Evolutionary conservation across 2,113 vertebrate species (phyloP), one percentile per base, ranked within the genome.

Genomic region (Oncorhynchus keta): DNA sequence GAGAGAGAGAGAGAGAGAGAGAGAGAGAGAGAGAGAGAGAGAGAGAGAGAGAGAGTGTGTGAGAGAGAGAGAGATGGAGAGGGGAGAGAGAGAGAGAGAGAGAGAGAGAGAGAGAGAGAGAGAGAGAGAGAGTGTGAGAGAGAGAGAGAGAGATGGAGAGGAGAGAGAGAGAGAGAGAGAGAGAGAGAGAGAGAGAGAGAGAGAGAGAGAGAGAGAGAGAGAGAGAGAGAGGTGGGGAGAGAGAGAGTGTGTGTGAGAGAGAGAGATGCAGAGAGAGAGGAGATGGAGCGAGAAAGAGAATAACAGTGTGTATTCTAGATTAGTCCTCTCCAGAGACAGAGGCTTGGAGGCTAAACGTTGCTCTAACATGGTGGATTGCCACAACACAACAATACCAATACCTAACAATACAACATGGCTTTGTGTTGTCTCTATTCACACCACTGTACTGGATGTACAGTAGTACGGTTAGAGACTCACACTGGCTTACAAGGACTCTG

Each of bases 311-410:
- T 28, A 77, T 26, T 13, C 67, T 75, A 74, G 72, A 80, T 82
- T n/a, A 71, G 16, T 70, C 66, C 24, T 77, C 79, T 76, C 51
- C 1, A 65, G 78, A 83, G 81, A 82, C 65, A 4, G 18, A 64
- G 59, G 83, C 79, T 72, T 77, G 55, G 68, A 76, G 57, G 61
- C 68, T 67, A 73, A 83, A 59, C 26, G 71, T 72, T 74, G 77
- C 76, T 72, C 73, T 74, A 78, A 85, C 73, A 76, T 64, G 28
- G 51, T 32, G 77, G 83, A 80, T 87, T 84, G 70, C 74, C 61
- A 71, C 76, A 59, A 11, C 59, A 75, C 75, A 28, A 77, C 20
- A 75, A 73, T 39, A 68, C 70, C 35, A 39, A 39, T 39, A 39
- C 35, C 35, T 39, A 39, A 39, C 66, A 76, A 22, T 73, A 75